A percentile compares a stretch with the other conserved stretches of the same genome.
phyloP scores from a whole-genome alignment of 2,113 vertebrate genomes.

The Callionymus lyra region DNA sequence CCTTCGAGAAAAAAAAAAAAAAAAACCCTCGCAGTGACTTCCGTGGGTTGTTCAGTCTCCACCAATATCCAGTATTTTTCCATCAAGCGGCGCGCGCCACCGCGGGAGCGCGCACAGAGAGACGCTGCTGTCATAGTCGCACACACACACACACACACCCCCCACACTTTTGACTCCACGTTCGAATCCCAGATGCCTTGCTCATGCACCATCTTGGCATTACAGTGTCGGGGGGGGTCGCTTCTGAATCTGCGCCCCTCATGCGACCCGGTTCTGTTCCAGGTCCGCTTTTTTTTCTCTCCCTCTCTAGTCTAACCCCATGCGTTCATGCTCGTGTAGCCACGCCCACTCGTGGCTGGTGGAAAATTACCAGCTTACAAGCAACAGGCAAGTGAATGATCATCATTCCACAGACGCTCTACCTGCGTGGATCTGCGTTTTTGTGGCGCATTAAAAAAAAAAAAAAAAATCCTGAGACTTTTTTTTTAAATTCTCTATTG shows the following conservation, averaged over 20 bases:
- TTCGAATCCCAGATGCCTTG: background rate
- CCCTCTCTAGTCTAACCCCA: too few relatives aligned
- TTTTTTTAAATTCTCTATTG: too few relatives aligned
- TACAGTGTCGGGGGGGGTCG: conserved; percentile 2
- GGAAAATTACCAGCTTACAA: conserved; percentile 78
- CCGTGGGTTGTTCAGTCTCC: conserved; percentile 49
- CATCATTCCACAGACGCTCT: background rate
- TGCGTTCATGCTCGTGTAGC: conserved; percentile 65
- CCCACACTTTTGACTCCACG: background rate
- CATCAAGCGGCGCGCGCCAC: conserved; percentile 69
- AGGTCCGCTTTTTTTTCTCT: conserved; percentile 52
- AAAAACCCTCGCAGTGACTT: conserved; percentile 51
- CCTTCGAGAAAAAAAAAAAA: conserved; percentile 23
- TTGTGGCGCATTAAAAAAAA: too few relatives aligned
- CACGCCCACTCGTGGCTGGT: conserved; percentile 76
- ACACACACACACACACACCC: conserved; percentile 38
- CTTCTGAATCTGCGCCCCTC: conserved; percentile 11
- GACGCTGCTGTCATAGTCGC: conserved; percentile 52
- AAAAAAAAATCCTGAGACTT: too few relatives aligned
- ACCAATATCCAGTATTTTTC: conserved; percentile 78
- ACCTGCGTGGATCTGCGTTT: too few relatives aligned
- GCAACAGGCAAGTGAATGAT: conserved; percentile 60
- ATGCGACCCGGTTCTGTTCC: conserved; percentile 26
- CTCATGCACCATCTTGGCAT: background rate
- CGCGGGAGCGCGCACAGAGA: conserved; percentile 58